Base-by-base conservation (phyloP, 1,140 invertebrate genomes). In the Drosophila ficusphila region DNA sequence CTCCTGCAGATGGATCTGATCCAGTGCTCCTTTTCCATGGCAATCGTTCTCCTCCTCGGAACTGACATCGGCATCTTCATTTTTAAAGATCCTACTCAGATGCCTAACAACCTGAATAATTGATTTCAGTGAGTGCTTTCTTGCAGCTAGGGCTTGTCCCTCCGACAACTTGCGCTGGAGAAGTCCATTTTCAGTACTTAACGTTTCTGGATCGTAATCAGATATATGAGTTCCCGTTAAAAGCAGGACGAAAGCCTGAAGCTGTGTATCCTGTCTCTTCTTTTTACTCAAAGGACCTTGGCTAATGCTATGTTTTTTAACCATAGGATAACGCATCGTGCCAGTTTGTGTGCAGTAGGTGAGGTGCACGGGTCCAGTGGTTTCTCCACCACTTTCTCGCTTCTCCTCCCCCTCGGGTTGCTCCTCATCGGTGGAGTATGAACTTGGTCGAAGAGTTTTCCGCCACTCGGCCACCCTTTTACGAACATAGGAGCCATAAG, bases 321-420 rank as follows among this genome's bases (percentile, higher is more conserved):
- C 11, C 8, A 11, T 19, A 1, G 14, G 5, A 58, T 25, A 58
- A 19, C 48, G 54, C 19, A 54, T 58, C 2, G 11, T 34, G 1
- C 54, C 54, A 14, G 54, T 54, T 25, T n/a, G 3, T 11, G 14
- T 54, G 4, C 48, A 54, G 11, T 25, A 58, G 2, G 23, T 46
- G 12, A 46, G 14, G 21, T n/a, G 6, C 7, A 44, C 0, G n/a
- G 12, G 9, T 8, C 21, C 8, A 8, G 23, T 1, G 9, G 8
- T 11, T 0, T 8, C 21, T 9, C 23, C 42, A 25, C n/a, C 6
- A 11, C 3, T 12, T 44, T 7, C 21, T 5, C 12, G 42, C 8
- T 14, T 7, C 7, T 27, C 21, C 5, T 2, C 18, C 7, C 16
- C 21, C 5, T 2, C 18, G n/a, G 11, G 6, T 25, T 14, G 21